Percentiles rank a stretch among this genome's conserved stretches.
phyloP scores from a whole-genome alignment of 2,797 vertebrate species.

The Sebastes kiyomatsui region DNA sequence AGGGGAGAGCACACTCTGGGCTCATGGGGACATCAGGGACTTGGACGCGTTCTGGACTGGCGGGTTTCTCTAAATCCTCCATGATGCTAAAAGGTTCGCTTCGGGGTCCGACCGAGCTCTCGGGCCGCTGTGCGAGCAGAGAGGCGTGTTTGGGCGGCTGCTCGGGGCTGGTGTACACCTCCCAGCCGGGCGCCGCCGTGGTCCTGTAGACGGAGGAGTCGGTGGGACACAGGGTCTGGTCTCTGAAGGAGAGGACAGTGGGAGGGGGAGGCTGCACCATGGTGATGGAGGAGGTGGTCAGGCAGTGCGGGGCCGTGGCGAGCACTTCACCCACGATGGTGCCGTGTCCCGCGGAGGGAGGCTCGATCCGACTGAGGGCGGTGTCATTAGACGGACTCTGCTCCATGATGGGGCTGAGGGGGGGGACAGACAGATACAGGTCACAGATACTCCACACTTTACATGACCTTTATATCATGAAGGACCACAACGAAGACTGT shows the following conservation, averaged over 20 bases:
- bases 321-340: conserved; percentile 74
- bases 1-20: conserved; percentile 15
- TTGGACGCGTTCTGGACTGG: background rate
- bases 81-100: conserved; percentile 18
- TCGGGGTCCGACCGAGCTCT: background rate
- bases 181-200: conserved; percentile 36
- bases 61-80: conserved; percentile 17
- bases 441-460: background rate
- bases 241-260: conserved; percentile 71
- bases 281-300: conserved; percentile 68
- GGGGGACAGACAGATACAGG: background rate
- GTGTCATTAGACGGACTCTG: conserved; percentile 61
- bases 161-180: conserved; percentile 55
- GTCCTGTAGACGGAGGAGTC: conserved; percentile 15
- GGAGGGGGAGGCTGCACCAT: conserved; percentile 62
- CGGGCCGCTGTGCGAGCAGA: background rate
- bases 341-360: conserved; percentile 29
- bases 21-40: conserved; percentile 56
- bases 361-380: background rate
- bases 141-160: background rate
- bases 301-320: conserved; percentile 29
- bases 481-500: background rate
- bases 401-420: conserved; percentile 84
- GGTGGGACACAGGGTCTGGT: conserved; percentile 55
- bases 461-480: background rate